These are phyloP conservation scores for Meteorus sp. DNA, from an alignment of 1,140 invertebrate species.

Conservation along the genomic window DNA sequence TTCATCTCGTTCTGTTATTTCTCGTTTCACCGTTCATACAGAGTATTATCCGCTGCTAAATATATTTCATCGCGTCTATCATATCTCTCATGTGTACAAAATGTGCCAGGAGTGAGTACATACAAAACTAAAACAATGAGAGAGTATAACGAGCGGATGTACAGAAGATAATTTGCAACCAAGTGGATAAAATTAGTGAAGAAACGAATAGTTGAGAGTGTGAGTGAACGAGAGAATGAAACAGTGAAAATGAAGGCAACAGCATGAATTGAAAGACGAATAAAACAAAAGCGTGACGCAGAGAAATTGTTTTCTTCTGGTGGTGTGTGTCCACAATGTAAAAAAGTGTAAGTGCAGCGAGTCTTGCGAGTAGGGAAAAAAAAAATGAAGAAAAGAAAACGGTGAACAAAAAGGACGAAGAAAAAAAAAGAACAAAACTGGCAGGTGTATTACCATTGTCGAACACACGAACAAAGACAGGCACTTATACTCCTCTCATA, in stretches of 20 bases:
- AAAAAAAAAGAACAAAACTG: neutral
- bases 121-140: too few relatives aligned
- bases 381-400: slow-evolving; percentile 12
- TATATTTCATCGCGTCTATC: too few relatives aligned
- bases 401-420: neutral
- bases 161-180: slow-evolving; percentile 16
- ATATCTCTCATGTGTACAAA: too few relatives aligned
- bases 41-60: too few relatives aligned
- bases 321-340: slow-evolving; percentile 13
- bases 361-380: neutral
- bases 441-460: slow-evolving; percentile 25
- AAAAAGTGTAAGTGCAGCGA: slow-evolving; percentile 3
- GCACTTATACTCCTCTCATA: neutral
- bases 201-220: too few relatives aligned
- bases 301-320: slow-evolving; percentile 18
- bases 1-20: too few relatives aligned
- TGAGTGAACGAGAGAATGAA: too few relatives aligned
- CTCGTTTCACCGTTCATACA: too few relatives aligned
- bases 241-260: neutral
- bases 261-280: neutral
- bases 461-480: slow-evolving; percentile 23
- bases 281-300: slow-evolving; percentile 3
- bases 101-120: too few relatives aligned
- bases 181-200: too few relatives aligned
- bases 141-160: slow-evolving; percentile 20